Conservation (phyloP, 1,140 invertebrate genomes). For the Lerema accius region DNA sequence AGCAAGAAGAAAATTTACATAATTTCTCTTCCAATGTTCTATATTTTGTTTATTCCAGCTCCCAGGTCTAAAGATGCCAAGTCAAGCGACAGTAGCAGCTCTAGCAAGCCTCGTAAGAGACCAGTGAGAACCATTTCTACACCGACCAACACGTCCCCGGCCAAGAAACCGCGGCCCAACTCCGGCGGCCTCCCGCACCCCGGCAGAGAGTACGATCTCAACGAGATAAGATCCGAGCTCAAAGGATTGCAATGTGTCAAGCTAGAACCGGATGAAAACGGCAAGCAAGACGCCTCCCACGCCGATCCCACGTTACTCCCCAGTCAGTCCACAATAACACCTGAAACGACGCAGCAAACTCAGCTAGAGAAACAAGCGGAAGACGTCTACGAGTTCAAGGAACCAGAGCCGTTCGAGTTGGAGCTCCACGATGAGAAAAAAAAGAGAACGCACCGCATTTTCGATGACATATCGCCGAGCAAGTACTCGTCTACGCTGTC, state of each 20-base stretch:
- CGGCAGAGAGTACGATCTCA: slow-evolving; percentile 89
- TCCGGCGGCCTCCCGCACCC: slow-evolving; percentile 53
- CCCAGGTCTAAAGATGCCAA: slow-evolving; percentile 68
- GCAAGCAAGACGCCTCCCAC: slow-evolving; percentile 74
- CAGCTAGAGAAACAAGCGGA: slow-evolving; percentile 81
- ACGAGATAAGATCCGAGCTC: slow-evolving; percentile 91
- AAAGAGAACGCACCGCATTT: slow-evolving; percentile 83
- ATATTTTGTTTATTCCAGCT: slow-evolving; percentile 44
- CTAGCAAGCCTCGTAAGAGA: slow-evolving; percentile 69
- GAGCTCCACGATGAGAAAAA: slow-evolving; percentile 87
- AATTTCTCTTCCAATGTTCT: no score
- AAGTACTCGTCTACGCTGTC: slow-evolving; percentile 76
- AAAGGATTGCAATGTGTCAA: slow-evolving; percentile 87
- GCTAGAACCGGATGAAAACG: slow-evolving; percentile 67
- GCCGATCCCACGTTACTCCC: slow-evolving; percentile 54
- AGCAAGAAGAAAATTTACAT: no score
- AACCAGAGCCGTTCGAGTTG: slow-evolving; percentile 93
- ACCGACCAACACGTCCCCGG: slow-evolving; percentile 50
- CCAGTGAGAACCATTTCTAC: slow-evolving; percentile 62
- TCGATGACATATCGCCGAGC: slow-evolving; percentile 82
- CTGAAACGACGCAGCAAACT: slow-evolving; percentile 52
- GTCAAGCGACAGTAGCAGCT: slow-evolving; percentile 69
- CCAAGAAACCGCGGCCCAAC: slow-evolving; percentile 59
- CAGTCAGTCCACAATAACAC: slow-evolving; percentile 32
- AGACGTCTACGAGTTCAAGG: slow-evolving; percentile 95